Base-by-base conservation (phyloP, 2,888 invertebrate genomes). In the Ectemnius lituratus region DNA sequence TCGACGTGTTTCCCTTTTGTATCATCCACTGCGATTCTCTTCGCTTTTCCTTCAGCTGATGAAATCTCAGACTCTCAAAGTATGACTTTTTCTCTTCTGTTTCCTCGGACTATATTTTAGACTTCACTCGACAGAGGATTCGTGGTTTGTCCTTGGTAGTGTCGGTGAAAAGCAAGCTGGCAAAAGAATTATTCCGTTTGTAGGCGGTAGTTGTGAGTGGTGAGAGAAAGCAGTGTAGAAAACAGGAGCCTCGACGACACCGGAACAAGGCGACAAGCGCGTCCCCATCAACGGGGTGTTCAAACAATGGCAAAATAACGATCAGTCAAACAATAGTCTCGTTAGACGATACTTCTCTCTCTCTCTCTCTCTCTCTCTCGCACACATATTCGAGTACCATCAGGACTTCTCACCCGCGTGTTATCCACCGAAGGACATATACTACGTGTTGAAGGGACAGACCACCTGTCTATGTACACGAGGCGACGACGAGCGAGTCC, bases 131-230 rank as follows among this genome's bases (percentile, higher is more conserved):
- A 37, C 45, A 63, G 60, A 11, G 46, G 47, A 47, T 52, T 23
- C 56, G 46, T 73, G 67, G 73, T 75, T 75, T 75, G 57, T 45
- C 61, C 13, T 46, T 37, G 61, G 37, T 45, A 64, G 73, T 67
- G 61, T 73, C 49, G 23, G 67, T 68, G 73, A 23, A 75, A 73
- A 64, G 67, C 62, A 61, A 45, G n/a, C 23, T 56, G 66, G 59
- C 59, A 52, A 59, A 62, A 37, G 47, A 62, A 63, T 67, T 60
- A 52, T 63, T 74, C 66, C 56, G 11, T 37, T 37, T 6, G 37
- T 37, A 52, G 52, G n/a, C 0, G 8, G 49, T 6, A 49, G 16
- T 16, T 6, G 49, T 4, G 52, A 52, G 8, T 52, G 52, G 52
- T 4, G 52, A 6, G 52, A 52, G n/a, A n/a, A n/a, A 37, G 8